Evolutionary conservation across 2,888 invertebrate species (phyloP).

Genomic region (Polyploca ridens): DNA sequence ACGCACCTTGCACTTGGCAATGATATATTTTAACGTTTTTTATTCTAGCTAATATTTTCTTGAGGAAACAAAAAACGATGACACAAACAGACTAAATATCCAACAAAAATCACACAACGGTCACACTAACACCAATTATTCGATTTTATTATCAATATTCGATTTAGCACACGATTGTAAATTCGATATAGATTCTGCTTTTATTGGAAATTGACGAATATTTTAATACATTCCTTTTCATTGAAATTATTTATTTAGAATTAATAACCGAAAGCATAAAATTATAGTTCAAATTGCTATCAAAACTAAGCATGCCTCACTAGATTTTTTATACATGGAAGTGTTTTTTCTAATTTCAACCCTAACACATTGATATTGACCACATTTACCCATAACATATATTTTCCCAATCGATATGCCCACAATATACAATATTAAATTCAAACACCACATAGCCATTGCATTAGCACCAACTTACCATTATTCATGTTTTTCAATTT

Average conservation of each 20-base stretch:
- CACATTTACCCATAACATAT: not conserved
- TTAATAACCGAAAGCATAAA: too few relatives aligned
- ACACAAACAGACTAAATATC: not conserved
- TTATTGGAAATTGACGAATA: constrained; percentile 37
- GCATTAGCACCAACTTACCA: constrained; percentile 59
- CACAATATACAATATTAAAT: not conserved
- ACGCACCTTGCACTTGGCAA: too few relatives aligned
- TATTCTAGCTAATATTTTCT: too few relatives aligned
- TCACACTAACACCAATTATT: constrained; percentile 16
- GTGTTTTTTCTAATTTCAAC: not conserved
- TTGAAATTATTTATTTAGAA: too few relatives aligned
- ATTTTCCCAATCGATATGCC: constrained; percentile 5
- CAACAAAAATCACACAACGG: not conserved
- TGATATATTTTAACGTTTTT: too few relatives aligned
- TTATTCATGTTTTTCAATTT: constrained; percentile 19
- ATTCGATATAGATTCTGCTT: constrained; percentile 49
- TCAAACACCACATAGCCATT: constrained; percentile 13
- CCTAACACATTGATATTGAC: not conserved
- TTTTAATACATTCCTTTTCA: not conserved
- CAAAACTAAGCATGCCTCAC: too few relatives aligned
- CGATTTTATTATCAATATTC: constrained; percentile 40
- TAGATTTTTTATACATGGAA: too few relatives aligned
- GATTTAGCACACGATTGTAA: constrained; percentile 56
- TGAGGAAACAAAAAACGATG: not conserved
- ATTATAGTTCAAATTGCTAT: too few relatives aligned